Percentiles rank a stretch among this genome's conserved stretches.
Evolutionary conservation across 2,888 invertebrate genomes (phyloP).

Genomic region (Erebia epiphron): DNA sequence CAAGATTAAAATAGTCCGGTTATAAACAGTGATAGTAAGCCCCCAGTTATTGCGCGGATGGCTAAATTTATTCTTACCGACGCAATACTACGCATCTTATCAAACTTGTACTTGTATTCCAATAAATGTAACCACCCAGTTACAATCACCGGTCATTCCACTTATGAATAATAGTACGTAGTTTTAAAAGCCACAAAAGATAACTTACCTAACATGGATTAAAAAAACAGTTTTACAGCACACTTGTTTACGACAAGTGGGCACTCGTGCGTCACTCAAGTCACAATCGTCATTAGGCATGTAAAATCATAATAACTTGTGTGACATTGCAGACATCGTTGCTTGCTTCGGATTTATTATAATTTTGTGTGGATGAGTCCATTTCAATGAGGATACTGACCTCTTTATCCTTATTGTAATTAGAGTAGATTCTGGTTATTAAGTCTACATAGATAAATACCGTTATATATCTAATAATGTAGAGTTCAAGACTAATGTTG

Average conservation of each 20-base stretch:
- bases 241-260: constrained; percentile 38
- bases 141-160: constrained; percentile 25
- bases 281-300: constrained; percentile 26
- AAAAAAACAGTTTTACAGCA: constrained; percentile 24
- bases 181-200: constrained; percentile 19
- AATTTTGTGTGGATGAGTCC: not conserved
- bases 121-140: constrained; percentile 19
- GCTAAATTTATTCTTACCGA: constrained; percentile 36
- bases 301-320: constrained; percentile 21
- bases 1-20: too few species aligned
- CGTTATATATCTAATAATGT: too few species aligned
- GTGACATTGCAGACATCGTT: constrained; percentile 2
- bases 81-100: constrained; percentile 31
- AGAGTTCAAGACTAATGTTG: too few species aligned
- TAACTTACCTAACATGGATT: constrained; percentile 5
- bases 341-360: not conserved
- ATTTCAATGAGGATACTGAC: not conserved
- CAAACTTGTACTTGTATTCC: constrained; percentile 24
- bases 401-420: not conserved
- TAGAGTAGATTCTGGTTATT: not conserved
- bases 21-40: too few species aligned
- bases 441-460: too few species aligned
- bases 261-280: constrained; percentile 39
- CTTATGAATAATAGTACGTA: constrained; percentile 13
- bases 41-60: constrained; percentile 33